Base-by-base conservation (phyloP, 1,140 invertebrate species). In the Dolichoris vasculosae region DNA sequence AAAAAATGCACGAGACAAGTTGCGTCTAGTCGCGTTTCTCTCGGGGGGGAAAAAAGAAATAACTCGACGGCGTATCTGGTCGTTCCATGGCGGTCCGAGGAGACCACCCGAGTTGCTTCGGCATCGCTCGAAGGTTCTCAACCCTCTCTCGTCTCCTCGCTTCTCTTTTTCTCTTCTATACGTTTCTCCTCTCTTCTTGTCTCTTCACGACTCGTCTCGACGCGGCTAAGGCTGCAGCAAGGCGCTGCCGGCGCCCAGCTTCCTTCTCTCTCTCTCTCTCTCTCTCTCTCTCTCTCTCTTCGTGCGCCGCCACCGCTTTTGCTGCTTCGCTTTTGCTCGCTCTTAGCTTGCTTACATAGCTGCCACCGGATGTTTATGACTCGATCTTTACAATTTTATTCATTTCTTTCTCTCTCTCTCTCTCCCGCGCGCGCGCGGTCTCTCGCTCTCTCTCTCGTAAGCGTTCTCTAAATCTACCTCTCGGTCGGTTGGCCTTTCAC, bases 21-120 rank as follows among this genome's bases (percentile, higher is more conserved):
- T 71, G 67, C 69, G 81, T 73, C 69, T 73, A 75, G 67, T 64
- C 46, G 55, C 83, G 75, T 67, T 71, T 67, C 77, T 73, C 77
- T 85, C 55, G 26, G 30, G 26, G 63, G 30, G n/a, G 32, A 73
- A 85, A 69, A 85, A 79, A 78, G 83, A 79, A 85, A 85, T 80
- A 85, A 85, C 67, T 84, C 63, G 83, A 80, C 91, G 91, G 91
- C 92, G 90, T 93, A 92, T 93, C 92, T 92, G 92, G 91, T 92
- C 91, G 92, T 92, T 92, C 90, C 90, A 90, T 90, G 90, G 90
- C 90, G 89, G 89, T 90, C 91, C 90, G 83, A 73, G 89, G 88
- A 82, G 88, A 93, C 92, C 92, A 93, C 92, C 92, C 91, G 91
- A 90, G 89, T 88, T 83, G 92, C 88, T 71, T 71, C 82, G 82